phyloP scores from a whole-genome alignment of 53 echinoderm and acorn worm genomes.

The Patiria pectinifera region DNA sequence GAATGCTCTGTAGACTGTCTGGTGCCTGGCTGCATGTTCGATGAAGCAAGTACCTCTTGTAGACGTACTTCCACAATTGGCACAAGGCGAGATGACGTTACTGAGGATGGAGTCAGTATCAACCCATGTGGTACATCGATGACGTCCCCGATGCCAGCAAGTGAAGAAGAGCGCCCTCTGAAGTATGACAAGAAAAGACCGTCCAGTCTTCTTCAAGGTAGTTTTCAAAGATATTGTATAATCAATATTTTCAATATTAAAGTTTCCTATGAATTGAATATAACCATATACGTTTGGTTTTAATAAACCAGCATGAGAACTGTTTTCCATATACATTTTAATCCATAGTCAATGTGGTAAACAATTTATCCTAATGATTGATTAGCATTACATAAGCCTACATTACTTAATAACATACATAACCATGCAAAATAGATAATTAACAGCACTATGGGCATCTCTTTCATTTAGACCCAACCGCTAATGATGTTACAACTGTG shows the following conservation, averaged over 20 bases:
- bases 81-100: background rate
- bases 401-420: too few species aligned
- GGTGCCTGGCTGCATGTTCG: constrained; percentile 24
- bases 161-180: background rate
- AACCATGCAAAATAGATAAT: too few species aligned
- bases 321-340: too few species aligned
- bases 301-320: too few species aligned
- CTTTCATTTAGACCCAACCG: background rate
- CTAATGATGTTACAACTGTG: background rate
- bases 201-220: background rate
- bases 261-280: too few species aligned
- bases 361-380: too few species aligned
- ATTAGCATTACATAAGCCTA: too few species aligned
- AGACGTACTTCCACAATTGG: background rate
- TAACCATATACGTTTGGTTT: too few species aligned
- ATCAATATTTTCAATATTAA: too few species aligned
- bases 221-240: background rate
- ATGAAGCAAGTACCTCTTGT: background rate
- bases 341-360: too few species aligned
- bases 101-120: background rate
- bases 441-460: too few species aligned
- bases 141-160: background rate
- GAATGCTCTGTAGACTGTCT: constrained; percentile 16
- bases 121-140: background rate
- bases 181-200: background rate